Evolutionary conservation across 1,140 invertebrate genomes (phyloP), one percentile per base, ranked within the genome.

Genomic region (Pseudomyrmex cubaensis): DNA sequence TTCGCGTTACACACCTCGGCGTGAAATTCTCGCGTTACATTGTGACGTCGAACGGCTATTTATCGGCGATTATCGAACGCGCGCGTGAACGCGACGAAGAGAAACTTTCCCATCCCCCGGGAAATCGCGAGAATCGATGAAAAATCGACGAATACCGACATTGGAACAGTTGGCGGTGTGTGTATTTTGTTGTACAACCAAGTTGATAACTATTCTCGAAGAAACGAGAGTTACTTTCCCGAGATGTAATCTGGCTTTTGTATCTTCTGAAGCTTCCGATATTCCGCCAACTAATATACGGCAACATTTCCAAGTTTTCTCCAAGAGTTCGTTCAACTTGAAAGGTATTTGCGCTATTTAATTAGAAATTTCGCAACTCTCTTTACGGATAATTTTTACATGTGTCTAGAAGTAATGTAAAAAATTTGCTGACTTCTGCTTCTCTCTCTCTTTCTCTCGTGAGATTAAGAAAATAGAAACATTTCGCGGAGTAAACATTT

Each of bases 41-140:
- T 20, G 3, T 48, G 20, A 76, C 48, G 10, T 17, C 44, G 64
- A 70, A 61, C 35, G 12, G 63, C 35, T 56, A 56, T 77, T 67
- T 72, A 59, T 70, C 52, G 63, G 12, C 17, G 35, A 67, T 69
- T 67, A 77, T 77, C 63, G 64, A 69, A 44, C 25, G 46, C n/a
- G 46, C 22, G 3, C 20, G 20, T 63, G 22, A 66, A 20, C 3
- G 25, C 15, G 56, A 35, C 4, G n/a, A 54, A 46, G 17, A 75
- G 8, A 54, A 67, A 77, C 66, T 77, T 56, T 56, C 5, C 35
- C 17, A 57, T 22, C 25, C 67, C 56, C 22, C 63, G 2, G 4
- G 2, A 0, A 61, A 3, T 22, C 20, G n/a, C n/a, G 25, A 10
- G 22, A 46, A 62, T 50, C 20, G 44, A 64, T n/a, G 20, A 20